phyloP scores from a whole-genome alignment of 2,888 invertebrate genomes.

The Drosophila melanosoma region DNA sequence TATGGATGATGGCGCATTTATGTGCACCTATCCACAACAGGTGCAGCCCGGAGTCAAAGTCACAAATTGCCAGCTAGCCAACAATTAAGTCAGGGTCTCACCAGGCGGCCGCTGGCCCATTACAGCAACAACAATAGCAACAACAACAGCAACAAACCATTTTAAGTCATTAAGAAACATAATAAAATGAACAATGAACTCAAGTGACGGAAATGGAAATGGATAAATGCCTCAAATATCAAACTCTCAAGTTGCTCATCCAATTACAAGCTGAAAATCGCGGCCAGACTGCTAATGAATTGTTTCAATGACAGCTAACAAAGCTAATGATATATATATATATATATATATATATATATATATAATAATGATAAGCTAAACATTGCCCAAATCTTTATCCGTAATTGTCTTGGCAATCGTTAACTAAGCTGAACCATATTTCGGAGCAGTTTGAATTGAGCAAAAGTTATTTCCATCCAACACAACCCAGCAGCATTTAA shows the following conservation, averaged over 20 bases:
- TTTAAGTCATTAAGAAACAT: conserved; percentile 64
- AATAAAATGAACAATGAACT: conserved; percentile 24
- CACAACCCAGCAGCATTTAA: neutral
- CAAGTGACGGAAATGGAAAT: conserved; percentile 47
- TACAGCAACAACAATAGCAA: conserved; percentile 19
- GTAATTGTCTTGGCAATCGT: conserved; percentile 13
- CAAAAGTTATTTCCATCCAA: neutral
- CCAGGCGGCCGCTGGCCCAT: conserved; percentile 27
- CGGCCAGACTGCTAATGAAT: conserved; percentile 65
- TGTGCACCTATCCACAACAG: conserved; percentile 33
- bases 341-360: too few relatives aligned
- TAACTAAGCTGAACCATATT: neutral
- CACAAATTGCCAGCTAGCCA: conserved; percentile 24
- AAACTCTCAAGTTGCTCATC: conserved; percentile 38
- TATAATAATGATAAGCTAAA: conserved; percentile 47
- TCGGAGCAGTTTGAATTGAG: neutral
- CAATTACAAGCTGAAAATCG: conserved; percentile 42
- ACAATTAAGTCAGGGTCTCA: conserved; percentile 58
- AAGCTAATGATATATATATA: conserved; percentile 42
- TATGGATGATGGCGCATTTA: conserved; percentile 55
- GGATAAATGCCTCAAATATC: conserved; percentile 9
- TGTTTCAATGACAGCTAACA: conserved; percentile 56
- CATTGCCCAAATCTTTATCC: conserved; percentile 8
- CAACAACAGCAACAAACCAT: conserved; percentile 24
- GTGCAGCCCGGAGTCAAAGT: conserved; percentile 45